phyloP scores from a whole-genome alignment of 2,888 invertebrate species.

The Caenorhabditis parvicauda region DNA sequence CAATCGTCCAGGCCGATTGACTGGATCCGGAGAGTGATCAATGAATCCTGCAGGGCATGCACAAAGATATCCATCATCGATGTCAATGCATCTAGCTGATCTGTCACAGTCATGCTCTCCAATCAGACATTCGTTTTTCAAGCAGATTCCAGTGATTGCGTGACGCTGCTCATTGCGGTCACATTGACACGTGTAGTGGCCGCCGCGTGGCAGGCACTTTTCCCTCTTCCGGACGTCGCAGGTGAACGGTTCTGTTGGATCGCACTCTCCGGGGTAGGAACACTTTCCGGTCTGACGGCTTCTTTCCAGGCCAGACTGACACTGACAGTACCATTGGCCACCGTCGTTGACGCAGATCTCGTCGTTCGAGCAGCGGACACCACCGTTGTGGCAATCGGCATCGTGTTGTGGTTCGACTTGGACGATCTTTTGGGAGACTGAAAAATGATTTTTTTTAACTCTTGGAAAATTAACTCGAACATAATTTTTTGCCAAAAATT shows the following conservation, averaged over 20 bases:
- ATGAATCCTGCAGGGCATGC: constrained; percentile 54
- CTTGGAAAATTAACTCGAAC: too few species aligned
- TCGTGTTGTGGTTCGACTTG: constrained; percentile 44
- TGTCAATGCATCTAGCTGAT: constrained; percentile 60
- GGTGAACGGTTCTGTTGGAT: constrained; percentile 47
- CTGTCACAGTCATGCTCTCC: constrained; percentile 59
- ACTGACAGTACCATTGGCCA: constrained; percentile 41
- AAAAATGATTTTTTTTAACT: constrained; percentile 5
- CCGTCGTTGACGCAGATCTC: constrained; percentile 39
- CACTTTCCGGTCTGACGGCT: constrained; percentile 47
- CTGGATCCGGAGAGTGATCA: constrained; percentile 53
- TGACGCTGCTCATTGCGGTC: constrained; percentile 53
- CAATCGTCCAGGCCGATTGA: constrained; percentile 51
- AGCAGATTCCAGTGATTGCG: constrained; percentile 59
- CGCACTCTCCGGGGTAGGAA: constrained; percentile 57
- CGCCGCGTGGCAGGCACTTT: constrained; percentile 55
- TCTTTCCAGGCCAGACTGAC: constrained; percentile 49
- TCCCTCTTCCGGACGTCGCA: constrained; percentile 60
- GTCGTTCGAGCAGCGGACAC: constrained; percentile 36
- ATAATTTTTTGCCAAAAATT: background rate
- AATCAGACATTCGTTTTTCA: constrained; percentile 57
- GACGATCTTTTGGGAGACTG: constrained; percentile 45
- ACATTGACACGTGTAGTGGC: constrained; percentile 61
- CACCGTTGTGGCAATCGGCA: constrained; percentile 45
- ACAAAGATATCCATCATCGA: constrained; percentile 57